Base-by-base conservation (phyloP, 2,797 vertebrate genomes). In the Liparis tanakae region DNA sequence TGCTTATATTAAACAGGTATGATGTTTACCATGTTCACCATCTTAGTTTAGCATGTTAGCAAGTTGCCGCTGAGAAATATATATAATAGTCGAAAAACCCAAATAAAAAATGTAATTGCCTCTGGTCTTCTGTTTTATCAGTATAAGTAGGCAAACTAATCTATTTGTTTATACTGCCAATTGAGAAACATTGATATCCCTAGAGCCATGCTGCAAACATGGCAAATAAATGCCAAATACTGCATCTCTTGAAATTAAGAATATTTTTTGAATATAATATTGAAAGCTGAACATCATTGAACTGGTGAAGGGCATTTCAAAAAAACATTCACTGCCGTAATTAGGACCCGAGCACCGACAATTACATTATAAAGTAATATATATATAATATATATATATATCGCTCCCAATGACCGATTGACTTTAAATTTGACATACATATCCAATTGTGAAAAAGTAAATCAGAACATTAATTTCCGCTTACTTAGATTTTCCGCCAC, bases 201-300 rank as follows among this genome's bases (percentile, higher is more conserved):
- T 7, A 17, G 22, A 78, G 15, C 22, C 39, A 41, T 10, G 14
- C 22, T 2, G 2, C 13, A 30, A 41, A 30, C 39, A 22, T 37
- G 4, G 18, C 7, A 22, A 20, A 17, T 30, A 36, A 80, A 55
- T 20, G 6, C 39, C 17, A 62, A 70, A 58, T 65, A 58, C 41
- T 51, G 17, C n/a, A 36, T 36, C 12, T 59, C 25, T 36, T 69
- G 17, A 58, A 68, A 62, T 81, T 14, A 54, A 39, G 37, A 17
- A 9, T 46, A 10, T 13, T 4, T 48, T 66, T 67, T 34, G 17
- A n/a, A 30, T 13, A 18, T 39, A 22, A 17, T 22, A 43, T 17
- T 61, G 15, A 13, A 15, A 62, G 61, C 14, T 18, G 34, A 74
- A 60, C 9, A 57, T 51, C 4, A 12, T 9, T 30, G 12, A 48